Conservation (phyloP, 1,140 invertebrate genomes). For the Arion vulgaris region DNA sequence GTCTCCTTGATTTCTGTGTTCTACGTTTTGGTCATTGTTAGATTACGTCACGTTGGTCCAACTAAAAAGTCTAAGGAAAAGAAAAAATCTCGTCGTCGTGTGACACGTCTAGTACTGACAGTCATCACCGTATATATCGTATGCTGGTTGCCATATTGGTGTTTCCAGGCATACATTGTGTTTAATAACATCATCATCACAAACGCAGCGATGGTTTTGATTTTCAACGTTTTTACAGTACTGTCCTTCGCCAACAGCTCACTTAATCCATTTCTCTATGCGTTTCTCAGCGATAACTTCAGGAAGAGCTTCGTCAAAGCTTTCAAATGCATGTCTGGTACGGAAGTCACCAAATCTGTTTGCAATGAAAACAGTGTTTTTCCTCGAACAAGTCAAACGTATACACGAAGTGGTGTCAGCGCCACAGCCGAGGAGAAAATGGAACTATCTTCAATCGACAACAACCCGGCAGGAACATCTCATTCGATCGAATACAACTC, state of each 20-base stretch:
- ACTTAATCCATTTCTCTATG: constrained; percentile 79
- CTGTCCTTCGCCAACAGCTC: constrained; percentile 76
- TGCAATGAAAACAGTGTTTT: constrained; percentile 93
- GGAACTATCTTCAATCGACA: constrained; percentile 46
- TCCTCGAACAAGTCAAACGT: constrained; percentile 73
- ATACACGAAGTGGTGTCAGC: constrained; percentile 34
- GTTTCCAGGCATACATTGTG: constrained; percentile 77
- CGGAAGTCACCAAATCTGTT: constrained; percentile 69
- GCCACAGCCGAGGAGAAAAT: constrained; percentile 42
- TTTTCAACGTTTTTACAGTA: constrained; percentile 66
- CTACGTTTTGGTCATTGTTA: constrained; percentile 93
- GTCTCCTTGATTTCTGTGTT: constrained; percentile 92
- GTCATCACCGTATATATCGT: constrained; percentile 96
- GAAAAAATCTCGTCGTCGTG: constrained; percentile 91
- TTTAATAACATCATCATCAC: constrained; percentile 37
- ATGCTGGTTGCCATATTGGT: constrained; percentile 98
- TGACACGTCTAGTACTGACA: constrained; percentile 94
- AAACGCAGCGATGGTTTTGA: constrained; percentile 39
- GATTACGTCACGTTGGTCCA: constrained; percentile 77
- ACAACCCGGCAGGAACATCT: background rate
- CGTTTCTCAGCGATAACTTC: constrained; percentile 79
- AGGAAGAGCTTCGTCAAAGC: constrained; percentile 84
- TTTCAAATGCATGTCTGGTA: constrained; percentile 71
- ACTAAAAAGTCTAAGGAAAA: constrained; percentile 86
- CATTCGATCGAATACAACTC: background rate